Base-by-base conservation (phyloP, 2,113 vertebrate species). In the Tragulus kanchil region DNA sequence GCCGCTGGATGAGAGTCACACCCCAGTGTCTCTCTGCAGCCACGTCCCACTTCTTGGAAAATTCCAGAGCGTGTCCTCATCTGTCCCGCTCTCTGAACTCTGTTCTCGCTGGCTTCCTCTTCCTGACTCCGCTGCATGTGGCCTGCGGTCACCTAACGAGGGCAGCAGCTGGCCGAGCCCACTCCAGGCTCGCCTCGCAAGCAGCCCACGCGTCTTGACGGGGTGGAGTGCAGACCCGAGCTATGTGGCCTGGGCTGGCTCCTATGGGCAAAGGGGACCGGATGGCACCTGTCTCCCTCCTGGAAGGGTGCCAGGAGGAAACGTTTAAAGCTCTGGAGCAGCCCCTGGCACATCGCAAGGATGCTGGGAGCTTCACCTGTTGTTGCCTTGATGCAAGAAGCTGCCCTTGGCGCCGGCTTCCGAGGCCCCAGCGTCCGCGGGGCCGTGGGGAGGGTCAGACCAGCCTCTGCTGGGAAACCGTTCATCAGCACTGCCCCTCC, bases 131-230 rank as follows among this genome's bases (percentile, higher is more conserved):
- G 1, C 4, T 6, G 28, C 36, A 0, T 15, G 67, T 90, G 95
- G 48, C 85, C 73, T 67, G 25, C 3, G 11, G 90, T 52, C 64
- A 77, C 87, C 45, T 77, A 90, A 87, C 73, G 78, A 90, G 36
- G 71, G 67, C 52, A 17, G 71, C 93, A 92, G 97, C 92, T 77
- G 90, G 31, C 31, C 71, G 25, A 42, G 75, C 75, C 69, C 26
- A 5, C 87, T 95, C 95, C 96, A 73, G 95, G 88, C 93, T 77
- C 2, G 7, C 56, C 13, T 15, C 1, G 8, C 52, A 31, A 36
- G 19, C 26, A 48, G 36, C 31, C 56, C 25, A 50, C 4, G 56
- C 25, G 6, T 65, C 73, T 14, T 12, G 59, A 2, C 0, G 71
- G 62, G 54, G 13, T 5, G 1, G 65, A 4, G 48, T 1, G 26